A percentile compares a stretch with the other conserved stretches of the same genome.
Evolutionary conservation across 2,888 invertebrate genomes (phyloP).

Genomic region (Chrysodeixis includens): DNA sequence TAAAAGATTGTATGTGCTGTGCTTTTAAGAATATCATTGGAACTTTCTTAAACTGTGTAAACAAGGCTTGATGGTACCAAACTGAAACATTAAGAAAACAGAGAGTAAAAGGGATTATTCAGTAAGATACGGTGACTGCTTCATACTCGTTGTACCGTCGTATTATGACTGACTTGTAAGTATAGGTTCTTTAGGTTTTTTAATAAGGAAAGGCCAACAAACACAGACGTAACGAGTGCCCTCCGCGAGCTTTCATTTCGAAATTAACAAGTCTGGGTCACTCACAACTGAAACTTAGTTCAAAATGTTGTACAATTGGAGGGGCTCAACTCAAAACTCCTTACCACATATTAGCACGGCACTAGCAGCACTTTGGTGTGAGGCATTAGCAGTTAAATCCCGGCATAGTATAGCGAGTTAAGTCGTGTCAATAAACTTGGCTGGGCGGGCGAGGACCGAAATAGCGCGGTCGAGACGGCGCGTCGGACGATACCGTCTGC

Average conservation of each 20-base stretch:
- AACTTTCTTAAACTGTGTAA: too few species aligned
- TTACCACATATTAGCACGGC: constrained; percentile 49
- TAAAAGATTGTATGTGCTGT: background rate
- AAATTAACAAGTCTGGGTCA: background rate
- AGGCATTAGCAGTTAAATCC: constrained; percentile 72
- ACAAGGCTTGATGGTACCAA: too few species aligned
- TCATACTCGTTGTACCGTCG: too few species aligned
- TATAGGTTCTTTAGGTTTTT: too few species aligned
- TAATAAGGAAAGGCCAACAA: background rate
- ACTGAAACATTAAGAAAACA: too few species aligned
- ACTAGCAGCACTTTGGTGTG: constrained; percentile 58
- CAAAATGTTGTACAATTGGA: constrained; percentile 29
- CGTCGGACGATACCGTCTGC: constrained; percentile 74
- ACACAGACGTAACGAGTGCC: background rate
- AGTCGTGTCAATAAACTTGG: constrained; percentile 87
- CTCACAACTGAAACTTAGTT: constrained; percentile 10
- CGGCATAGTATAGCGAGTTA: constrained; percentile 68
- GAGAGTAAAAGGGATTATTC: too few species aligned
- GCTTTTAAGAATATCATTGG: too few species aligned
- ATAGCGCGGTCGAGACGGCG: constrained; percentile 83
- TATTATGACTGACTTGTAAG: too few species aligned
- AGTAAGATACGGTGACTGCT: too few species aligned
- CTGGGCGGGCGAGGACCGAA: constrained; percentile 85
- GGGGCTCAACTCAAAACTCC: constrained; percentile 37
- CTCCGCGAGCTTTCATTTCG: background rate